Percentiles rank a stretch among this genome's conserved stretches.
phyloP scores from a whole-genome alignment of 2,888 invertebrate genomes.

The Blastobasis lacticolella region DNA sequence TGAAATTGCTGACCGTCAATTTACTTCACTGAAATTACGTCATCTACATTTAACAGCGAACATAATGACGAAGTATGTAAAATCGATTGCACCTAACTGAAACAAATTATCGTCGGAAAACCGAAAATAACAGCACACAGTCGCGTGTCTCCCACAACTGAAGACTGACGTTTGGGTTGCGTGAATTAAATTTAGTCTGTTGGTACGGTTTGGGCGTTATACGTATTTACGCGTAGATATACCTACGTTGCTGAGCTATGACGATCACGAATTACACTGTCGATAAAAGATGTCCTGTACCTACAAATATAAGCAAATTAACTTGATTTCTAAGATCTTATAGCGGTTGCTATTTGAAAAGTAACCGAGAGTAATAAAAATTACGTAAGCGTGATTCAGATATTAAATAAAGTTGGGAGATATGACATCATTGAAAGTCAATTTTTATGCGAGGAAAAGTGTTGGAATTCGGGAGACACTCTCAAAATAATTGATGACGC shows the following conservation, averaged over 20 bases:
- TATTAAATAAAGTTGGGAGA: not conserved
- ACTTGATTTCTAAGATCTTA: no score
- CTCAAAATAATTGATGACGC: constrained; percentile 59
- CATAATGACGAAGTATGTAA: constrained; percentile 21
- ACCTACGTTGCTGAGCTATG: not conserved
- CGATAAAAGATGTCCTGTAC: not conserved
- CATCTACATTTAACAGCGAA: constrained; percentile 14
- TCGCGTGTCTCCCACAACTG: constrained; percentile 61
- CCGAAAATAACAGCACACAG: constrained; percentile 49
- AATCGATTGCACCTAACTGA: constrained; percentile 45
- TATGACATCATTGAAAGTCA: constrained; percentile 26
- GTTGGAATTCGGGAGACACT: constrained; percentile 48
- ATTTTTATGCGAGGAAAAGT: constrained; percentile 25
- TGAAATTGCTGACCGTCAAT: constrained; percentile 20
- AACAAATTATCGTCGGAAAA: constrained; percentile 31
- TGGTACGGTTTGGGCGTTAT: constrained; percentile 32
- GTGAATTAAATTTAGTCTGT: constrained; percentile 57
- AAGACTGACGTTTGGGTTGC: constrained; percentile 42
- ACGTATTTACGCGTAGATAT: constrained; percentile 12
- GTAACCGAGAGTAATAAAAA: no score
- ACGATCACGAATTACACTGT: constrained; percentile 2
- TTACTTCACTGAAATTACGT: constrained; percentile 36
- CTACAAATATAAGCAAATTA: no score
- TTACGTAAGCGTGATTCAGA: not conserved
- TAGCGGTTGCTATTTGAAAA: no score